Evolutionary conservation across 2,113 vertebrate species (phyloP), one percentile per base, ranked within the genome.

Genomic region (Cyprinodon variegatus): DNA sequence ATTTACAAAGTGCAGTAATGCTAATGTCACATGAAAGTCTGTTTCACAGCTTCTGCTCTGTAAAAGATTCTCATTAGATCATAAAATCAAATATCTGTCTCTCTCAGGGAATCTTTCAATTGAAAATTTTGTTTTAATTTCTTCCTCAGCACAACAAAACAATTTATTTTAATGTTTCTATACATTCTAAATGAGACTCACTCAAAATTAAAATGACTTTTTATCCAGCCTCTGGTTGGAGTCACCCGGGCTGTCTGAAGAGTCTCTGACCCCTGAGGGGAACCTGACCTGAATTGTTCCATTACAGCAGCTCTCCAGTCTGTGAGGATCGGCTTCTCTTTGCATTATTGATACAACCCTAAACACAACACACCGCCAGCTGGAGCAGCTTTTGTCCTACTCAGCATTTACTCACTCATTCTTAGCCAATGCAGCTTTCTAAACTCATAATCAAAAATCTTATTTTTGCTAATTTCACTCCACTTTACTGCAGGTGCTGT

Each of bases 231-330:
- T 20, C 72, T 48, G 63, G 38, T 61, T 65, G 43, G 15, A 76
- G 68, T 22, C 62, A 71, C 64, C 62, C 68, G 78, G 75, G 84
- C 59, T 70, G 22, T 78, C 76, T 40, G 69, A 78, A 70, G 50
- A 38, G 64, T 11, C 59, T 11, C 59, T 22, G 43, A 69, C 75
- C 61, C 9, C 29, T 6, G 72, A 69, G 62, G 92, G 29, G 90
- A 93, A 93, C 87, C 77, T 86, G 88, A 92, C 68, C 92, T 77
- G 84, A 72, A 84, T 85, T 85, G 87, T 93, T 93, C 92, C 92
- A 92, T 93, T 92, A 92, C 91, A 81, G 82, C 89, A 87, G 73
- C 66, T 53, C 77, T 83, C 82, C 72, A 70, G 50, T 86, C 73
- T 68, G 67, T 70, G 76, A 76, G 76, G 88, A 88, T 91, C 79